Base-by-base conservation (phyloP, 2,888 invertebrate species). In the Caenorhabditis panamensis region DNA sequence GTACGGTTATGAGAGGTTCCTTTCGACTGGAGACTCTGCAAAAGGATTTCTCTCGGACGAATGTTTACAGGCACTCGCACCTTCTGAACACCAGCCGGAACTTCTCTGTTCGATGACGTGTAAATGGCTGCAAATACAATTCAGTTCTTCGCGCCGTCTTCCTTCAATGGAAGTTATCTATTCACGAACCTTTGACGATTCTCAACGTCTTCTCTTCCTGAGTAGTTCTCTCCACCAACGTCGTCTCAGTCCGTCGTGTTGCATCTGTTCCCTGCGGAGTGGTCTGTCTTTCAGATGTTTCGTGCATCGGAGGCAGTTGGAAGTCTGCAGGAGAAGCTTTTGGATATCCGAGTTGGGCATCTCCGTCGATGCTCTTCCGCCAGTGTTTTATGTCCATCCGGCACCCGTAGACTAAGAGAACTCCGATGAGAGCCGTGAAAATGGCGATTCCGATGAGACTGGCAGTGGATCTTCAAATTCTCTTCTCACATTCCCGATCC, bases 371-470 rank as follows among this genome's bases (percentile, higher is more conserved):
- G 16, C 75, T 75, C 20, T 75, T 75, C n/a, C 59, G 66, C 79
- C 79, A 79, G 28, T 79, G 79, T 51, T 72, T 79, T 4, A 72
- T 36, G 37, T 79, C 79, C 16, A 67, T 51, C n/a, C 26, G 37
- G 22, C 79, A 79, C 13, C 72, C 72, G 31, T 71, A 67, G 5
- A 59, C 22, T 1, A 79, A 62, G 20, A 72, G 54, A 31, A 16
- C 18, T 18, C 51, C 56, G 9, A 79, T 24, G 8, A 66, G 22
- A 13, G 37, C 26, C 16, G 78, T 72, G 49, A 79, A 72, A 8
- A 53, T 49, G 8, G 31, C 51, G 18, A 79, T 64, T 62, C 66
- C 78, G 13, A 66, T 49, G 3, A 72, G 62, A 11, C 62, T 53
- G 20, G 44, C 20, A 9, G 41, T 51, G 22, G 63, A 69, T 26